These are phyloP conservation scores for Aphaenogaster ashmeadi DNA, from an alignment of 1,140 invertebrate species.

Conservation along the genomic window DNA sequence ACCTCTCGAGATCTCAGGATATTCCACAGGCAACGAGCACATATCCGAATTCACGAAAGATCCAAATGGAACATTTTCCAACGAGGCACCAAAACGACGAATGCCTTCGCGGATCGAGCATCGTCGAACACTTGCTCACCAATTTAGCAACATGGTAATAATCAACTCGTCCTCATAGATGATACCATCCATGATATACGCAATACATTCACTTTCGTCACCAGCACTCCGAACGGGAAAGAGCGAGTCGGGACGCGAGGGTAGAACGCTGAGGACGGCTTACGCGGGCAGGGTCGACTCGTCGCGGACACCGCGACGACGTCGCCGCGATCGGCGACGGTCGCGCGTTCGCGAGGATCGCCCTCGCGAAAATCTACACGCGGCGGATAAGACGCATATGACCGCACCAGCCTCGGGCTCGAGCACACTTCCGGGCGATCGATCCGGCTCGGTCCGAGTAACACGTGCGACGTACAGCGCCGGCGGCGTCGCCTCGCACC, in stretches of 20 bases:
- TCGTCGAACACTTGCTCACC: background rate
- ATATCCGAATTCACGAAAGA: background rate
- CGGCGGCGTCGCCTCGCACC: constrained; percentile 45
- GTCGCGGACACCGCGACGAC: background rate
- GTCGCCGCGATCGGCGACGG: background rate
- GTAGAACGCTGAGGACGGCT: background rate
- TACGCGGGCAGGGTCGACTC: background rate
- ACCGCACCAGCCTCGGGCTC: constrained; percentile 41
- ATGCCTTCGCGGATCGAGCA: background rate
- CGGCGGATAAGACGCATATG: constrained; percentile 50
- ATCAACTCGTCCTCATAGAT: background rate
- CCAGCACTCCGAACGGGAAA: background rate
- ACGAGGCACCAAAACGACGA: background rate
- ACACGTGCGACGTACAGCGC: constrained; percentile 65
- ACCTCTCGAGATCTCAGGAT: background rate
- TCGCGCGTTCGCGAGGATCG: background rate
- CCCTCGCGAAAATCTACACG: constrained; percentile 12
- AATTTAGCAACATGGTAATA: constrained; percentile 1
- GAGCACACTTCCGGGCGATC: constrained; percentile 64
- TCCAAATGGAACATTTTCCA: background rate
- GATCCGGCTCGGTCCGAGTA: constrained; percentile 61
- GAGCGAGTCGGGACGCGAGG: background rate
- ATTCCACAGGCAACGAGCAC: background rate
- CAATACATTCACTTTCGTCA: constrained; percentile 35
- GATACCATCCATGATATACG: background rate